Conservation (phyloP, 2,797 vertebrate genomes). For the Balearica regulorum region DNA sequence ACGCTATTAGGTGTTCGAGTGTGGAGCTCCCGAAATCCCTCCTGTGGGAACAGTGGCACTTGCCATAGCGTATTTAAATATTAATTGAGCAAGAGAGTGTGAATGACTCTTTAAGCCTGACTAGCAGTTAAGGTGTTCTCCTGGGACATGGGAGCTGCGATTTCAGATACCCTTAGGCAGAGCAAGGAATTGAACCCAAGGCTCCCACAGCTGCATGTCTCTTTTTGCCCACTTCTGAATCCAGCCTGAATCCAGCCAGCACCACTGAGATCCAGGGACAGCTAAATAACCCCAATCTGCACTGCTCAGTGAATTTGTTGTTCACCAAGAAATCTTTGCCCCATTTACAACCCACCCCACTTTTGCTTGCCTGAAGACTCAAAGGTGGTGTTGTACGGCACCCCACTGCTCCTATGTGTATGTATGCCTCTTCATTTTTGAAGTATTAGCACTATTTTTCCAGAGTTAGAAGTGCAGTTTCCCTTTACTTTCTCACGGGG, state of each 20-base stretch:
- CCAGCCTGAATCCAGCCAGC: not conserved
- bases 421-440: not conserved
- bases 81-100: conserved; percentile 65
- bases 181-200: conserved; percentile 30
- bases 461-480: not conserved
- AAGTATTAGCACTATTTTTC: not conserved
- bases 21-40: conserved; percentile 14
- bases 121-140: conserved; percentile 43
- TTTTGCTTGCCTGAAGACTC: not conserved
- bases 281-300: not conserved
- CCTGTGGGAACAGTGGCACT: conserved; percentile 51
- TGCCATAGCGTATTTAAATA: conserved; percentile 60
- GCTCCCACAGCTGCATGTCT: not conserved
- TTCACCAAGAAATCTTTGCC: not conserved
- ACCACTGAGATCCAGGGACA: not conserved
- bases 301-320: not conserved
- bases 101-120: conserved; percentile 65
- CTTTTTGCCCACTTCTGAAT: not conserved
- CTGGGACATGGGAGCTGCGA: not conserved
- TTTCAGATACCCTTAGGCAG: conserved; percentile 47
- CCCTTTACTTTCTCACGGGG: not conserved
- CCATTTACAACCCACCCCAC: not conserved
- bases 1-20: not conserved
- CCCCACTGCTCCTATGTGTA: not conserved
- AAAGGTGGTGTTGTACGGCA: not conserved